These are phyloP conservation scores for Meganola albula DNA, from an alignment of 2,888 invertebrate genomes.

Conservation along the genomic window DNA sequence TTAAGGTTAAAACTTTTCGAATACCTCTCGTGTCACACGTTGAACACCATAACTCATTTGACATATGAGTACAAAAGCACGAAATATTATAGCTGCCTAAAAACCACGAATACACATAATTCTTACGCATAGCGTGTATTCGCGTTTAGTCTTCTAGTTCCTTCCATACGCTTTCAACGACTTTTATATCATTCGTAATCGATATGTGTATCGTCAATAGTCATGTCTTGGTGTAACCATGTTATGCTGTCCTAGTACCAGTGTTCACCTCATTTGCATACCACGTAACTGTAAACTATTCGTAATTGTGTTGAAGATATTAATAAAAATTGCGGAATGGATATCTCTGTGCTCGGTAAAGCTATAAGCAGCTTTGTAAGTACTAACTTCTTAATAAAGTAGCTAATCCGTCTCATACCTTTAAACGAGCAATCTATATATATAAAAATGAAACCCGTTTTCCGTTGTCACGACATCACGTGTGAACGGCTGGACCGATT, in stretches of 20 bases:
- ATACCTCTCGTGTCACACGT: slow-evolving; percentile 59
- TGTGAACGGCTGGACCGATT: too few relatives aligned
- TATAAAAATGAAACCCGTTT: too few relatives aligned
- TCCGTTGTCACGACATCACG: too few relatives aligned
- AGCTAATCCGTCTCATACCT: too few relatives aligned
- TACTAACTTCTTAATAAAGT: slow-evolving; percentile 21
- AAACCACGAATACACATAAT: too few relatives aligned
- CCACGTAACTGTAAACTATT: slow-evolving; percentile 8
- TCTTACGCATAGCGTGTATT: slow-evolving; percentile 34
- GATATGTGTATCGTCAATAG: slow-evolving; percentile 4
- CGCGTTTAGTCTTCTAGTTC: slow-evolving; percentile 50
- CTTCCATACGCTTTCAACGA: slow-evolving; percentile 58
- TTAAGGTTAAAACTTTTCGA: slow-evolving; percentile 39
- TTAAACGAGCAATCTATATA: too few relatives aligned
- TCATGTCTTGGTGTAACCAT: slow-evolving; percentile 8
- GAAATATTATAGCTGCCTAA: slow-evolving; percentile 27
- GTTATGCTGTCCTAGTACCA: slow-evolving; percentile 6
- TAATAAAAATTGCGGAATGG: slow-evolving; percentile 39
- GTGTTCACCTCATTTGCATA: slow-evolving; percentile 13
- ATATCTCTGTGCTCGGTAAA: slow-evolving; percentile 58
- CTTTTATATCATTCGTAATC: slow-evolving; percentile 7
- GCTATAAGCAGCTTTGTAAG: slow-evolving; percentile 67
- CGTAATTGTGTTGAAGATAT: slow-evolving; percentile 8
- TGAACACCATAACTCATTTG: slow-evolving; percentile 44
- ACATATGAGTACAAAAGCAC: slow-evolving; percentile 57